Percentiles rank a stretch among this genome's conserved stretches.
These are phyloP conservation scores for Rhynchophorus ferrugineus DNA, from an alignment of 1,140 invertebrate species.

Conservation along the genomic window DNA sequence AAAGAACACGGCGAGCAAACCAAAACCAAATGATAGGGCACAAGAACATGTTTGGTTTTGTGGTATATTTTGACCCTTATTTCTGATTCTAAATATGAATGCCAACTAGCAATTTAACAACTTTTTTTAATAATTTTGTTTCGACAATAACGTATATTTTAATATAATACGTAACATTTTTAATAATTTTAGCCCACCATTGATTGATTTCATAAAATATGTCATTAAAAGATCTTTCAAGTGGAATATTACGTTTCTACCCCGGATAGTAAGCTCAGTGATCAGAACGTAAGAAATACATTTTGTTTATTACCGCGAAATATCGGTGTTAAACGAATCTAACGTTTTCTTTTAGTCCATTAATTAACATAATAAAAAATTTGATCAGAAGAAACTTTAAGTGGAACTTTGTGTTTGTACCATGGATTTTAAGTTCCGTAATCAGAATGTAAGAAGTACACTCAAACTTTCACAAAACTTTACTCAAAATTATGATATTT, in stretches of 20 bases:
- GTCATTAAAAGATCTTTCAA: neutral
- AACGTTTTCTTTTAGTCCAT: slow-evolving; percentile 11
- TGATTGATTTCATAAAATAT: neutral
- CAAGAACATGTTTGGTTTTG: no score
- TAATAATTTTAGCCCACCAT: neutral
- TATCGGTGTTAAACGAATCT: no score
- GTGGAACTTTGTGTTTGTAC: slow-evolving; percentile 6
- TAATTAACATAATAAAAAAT: slow-evolving; percentile 4
- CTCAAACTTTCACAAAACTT: neutral
- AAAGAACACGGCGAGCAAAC: no score
- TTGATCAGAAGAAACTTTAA: slow-evolving; percentile 4
- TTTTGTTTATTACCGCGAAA: no score
- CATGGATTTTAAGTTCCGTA: slow-evolving; percentile 1
- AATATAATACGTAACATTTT: neutral
- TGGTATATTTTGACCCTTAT: no score
- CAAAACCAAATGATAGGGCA: no score
- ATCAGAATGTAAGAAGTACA: slow-evolving; percentile 10
- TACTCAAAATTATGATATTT: neutral
- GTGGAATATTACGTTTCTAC: slow-evolving; percentile 3
- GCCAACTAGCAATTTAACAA: no score
- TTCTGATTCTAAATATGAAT: no score
- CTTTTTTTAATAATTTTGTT: no score
- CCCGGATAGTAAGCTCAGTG: slow-evolving; percentile 7
- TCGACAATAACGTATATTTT: neutral
- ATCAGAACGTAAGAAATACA: slow-evolving; percentile 1